A percentile compares a stretch with the other conserved stretches of the same genome.
Conservation (phyloP, 2,888 invertebrate species). For the Galerucella calmariensis region DNA sequence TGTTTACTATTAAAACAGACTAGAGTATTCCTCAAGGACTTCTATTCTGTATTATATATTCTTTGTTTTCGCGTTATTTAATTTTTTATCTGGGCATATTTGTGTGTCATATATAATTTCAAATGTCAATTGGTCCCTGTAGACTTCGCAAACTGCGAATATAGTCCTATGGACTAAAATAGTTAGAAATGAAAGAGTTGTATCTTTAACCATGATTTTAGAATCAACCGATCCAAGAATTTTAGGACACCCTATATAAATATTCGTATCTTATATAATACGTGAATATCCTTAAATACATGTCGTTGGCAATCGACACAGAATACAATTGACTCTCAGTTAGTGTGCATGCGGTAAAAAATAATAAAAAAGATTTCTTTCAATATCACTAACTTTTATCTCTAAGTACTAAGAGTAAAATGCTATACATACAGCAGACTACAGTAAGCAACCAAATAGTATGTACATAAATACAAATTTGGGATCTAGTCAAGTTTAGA, state of each 20-base stretch:
- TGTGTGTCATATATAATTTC: too few species aligned
- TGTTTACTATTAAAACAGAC: too few species aligned
- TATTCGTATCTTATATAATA: constrained; percentile 19
- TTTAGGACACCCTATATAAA: background rate
- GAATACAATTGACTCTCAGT: constrained; percentile 65
- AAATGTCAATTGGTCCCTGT: background rate
- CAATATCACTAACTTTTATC: constrained; percentile 64
- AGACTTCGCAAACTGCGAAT: background rate
- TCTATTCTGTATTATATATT: too few species aligned
- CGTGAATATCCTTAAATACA: constrained; percentile 36
- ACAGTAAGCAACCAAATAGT: constrained; percentile 64
- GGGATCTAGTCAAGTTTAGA: constrained; percentile 60
- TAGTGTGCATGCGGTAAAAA: constrained; percentile 63
- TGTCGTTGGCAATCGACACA: constrained; percentile 62
- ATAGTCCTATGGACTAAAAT: background rate
- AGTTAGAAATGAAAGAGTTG: background rate
- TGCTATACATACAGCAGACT: constrained; percentile 68
- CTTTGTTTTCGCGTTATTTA: too few species aligned
- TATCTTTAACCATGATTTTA: background rate
- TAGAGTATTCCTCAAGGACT: too few species aligned
- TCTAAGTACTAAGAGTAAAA: constrained; percentile 64
- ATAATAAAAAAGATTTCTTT: constrained; percentile 60
- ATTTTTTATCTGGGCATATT: too few species aligned
- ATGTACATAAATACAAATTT: constrained; percentile 64
- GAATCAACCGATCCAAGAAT: background rate